phyloP scores from a whole-genome alignment of 2,888 invertebrate species.

The Cremastinae sp. region DNA sequence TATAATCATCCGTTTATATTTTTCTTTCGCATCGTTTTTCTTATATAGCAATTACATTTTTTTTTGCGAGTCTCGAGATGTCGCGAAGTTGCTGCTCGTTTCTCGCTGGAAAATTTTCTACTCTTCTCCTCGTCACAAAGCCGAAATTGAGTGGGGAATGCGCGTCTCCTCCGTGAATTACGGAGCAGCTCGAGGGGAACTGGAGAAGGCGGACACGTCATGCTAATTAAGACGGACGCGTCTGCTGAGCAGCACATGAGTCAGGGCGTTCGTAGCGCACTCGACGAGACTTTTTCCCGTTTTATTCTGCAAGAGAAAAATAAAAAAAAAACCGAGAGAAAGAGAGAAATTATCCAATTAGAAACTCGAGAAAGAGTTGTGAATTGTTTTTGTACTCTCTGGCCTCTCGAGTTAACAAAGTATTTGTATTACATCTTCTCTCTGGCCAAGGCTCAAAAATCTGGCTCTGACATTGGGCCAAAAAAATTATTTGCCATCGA shows the following conservation, averaged over 20 bases:
- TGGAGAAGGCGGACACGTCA: conserved; percentile 55
- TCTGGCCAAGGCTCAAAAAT: conserved; percentile 44
- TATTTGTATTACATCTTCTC: conserved; percentile 7
- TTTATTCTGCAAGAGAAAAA: neutral
- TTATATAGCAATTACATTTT: neutral
- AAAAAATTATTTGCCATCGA: conserved; percentile 4
- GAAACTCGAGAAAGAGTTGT: too few species aligned
- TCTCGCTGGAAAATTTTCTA: neutral
- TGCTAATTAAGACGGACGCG: conserved; percentile 61
- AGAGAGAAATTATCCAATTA: neutral
- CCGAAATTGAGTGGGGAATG: conserved; percentile 5
- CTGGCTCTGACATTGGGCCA: neutral
- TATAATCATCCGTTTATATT: neutral
- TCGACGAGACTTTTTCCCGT: conserved; percentile 32
- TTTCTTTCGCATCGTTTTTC: neutral
- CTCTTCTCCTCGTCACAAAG: neutral
- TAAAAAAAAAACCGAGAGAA: neutral
- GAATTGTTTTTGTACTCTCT: conserved; percentile 7
- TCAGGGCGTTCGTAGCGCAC: conserved; percentile 60
- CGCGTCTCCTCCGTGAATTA: conserved; percentile 20
- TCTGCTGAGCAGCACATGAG: conserved; percentile 47
- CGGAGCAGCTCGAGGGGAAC: conserved; percentile 36
- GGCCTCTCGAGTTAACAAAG: conserved; percentile 2
- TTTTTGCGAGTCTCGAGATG: neutral
- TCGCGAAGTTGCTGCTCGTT: neutral